These are phyloP conservation scores for Crenichthys baileyi DNA, from an alignment of 2,797 vertebrate genomes.

Conservation along the genomic window DNA sequence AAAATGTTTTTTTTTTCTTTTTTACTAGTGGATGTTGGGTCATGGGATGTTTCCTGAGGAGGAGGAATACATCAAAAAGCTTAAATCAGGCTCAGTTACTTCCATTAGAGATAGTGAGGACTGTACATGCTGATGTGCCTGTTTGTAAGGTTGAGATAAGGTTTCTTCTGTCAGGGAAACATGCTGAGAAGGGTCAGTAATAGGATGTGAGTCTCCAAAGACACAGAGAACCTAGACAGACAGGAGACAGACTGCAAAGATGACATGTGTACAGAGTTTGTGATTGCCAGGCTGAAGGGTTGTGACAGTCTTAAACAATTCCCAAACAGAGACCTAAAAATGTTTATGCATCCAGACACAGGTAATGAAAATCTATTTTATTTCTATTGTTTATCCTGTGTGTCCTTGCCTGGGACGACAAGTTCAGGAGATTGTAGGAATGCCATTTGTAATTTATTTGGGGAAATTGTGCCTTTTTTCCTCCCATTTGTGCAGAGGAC, in stretches of 20 bases:
- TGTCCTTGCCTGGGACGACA: slow-evolving; percentile 50
- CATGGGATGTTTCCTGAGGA: slow-evolving; percentile 21
- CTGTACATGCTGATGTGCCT: slow-evolving; percentile 46
- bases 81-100: slow-evolving; percentile 56
- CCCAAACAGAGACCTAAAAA: slow-evolving; percentile 11
- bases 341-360: slow-evolving; percentile 34
- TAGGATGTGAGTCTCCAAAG: slow-evolving; percentile 31
- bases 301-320: slow-evolving; percentile 19
- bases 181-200: slow-evolving; percentile 31
- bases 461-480: slow-evolving; percentile 26
- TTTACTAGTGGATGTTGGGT: background rate
- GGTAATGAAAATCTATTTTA: slow-evolving; percentile 38
- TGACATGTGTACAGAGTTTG: slow-evolving; percentile 45
- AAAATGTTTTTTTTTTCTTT: background rate
- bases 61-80: slow-evolving; percentile 32
- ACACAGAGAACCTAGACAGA: slow-evolving; percentile 53
- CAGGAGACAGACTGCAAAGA: slow-evolving; percentile 50
- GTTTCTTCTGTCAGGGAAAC: slow-evolving; percentile 51
- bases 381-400: slow-evolving; percentile 38
- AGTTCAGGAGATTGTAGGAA: slow-evolving; percentile 34
- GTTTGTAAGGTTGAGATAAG: slow-evolving; percentile 53
- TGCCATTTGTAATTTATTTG: slow-evolving; percentile 54
- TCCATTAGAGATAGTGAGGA: slow-evolving; percentile 61
- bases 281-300: slow-evolving; percentile 15
- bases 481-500: slow-evolving; percentile 1